Evolutionary conservation across 2,797 vertebrate species (phyloP), one percentile per base, ranked within the genome.

Genomic region (Chloroceryle amazona): DNA sequence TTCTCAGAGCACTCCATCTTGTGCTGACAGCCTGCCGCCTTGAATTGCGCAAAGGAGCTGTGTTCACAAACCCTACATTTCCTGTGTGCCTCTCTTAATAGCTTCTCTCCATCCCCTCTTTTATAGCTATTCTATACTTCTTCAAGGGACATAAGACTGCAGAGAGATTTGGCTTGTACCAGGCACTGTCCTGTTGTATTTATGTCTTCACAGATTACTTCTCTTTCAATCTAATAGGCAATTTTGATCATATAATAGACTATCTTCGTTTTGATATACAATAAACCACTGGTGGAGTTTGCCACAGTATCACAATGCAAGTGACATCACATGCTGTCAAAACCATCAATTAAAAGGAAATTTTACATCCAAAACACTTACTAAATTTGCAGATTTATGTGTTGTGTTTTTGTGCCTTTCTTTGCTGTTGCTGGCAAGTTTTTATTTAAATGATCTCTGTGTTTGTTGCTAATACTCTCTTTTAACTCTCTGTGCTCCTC

Each of bases 241-340:
- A 60, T 86, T 74, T 46, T 72, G 23, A 57, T 79, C 21, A 31
- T 13, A 21, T 86, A 22, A n/a, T 14, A 54, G 74, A 51, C 3
- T 49, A 3, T 55, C 23, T 90, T 81, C 2, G 3, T 58, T 86
- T 85, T 82, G 4, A 42, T 73, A 4, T 29, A 26, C 42, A 23
- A 13, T 54, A 46, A 86, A 86, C 16, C 15, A 35, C 7, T 44
- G 25, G 2, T 75, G 42, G 7, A 16, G 3, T 65, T 91, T 83
- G 5, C 6, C n/a, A 57, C 29, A 28, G 42, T 49, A 55, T 14
- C 8, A 25, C 6, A 13, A 6, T 1, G 0, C 23, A 67, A 65
- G 21, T 19, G 21, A 15, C 21, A 62, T 35, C 21, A 22, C 0
- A 3, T 39, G 5, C 11, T 73, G 18, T 37, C 41, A 80, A 72